Evolutionary conservation across 2,888 invertebrate species (phyloP), one percentile per base, ranked within the genome.

Genomic region (Periphyllus acericola): DNA sequence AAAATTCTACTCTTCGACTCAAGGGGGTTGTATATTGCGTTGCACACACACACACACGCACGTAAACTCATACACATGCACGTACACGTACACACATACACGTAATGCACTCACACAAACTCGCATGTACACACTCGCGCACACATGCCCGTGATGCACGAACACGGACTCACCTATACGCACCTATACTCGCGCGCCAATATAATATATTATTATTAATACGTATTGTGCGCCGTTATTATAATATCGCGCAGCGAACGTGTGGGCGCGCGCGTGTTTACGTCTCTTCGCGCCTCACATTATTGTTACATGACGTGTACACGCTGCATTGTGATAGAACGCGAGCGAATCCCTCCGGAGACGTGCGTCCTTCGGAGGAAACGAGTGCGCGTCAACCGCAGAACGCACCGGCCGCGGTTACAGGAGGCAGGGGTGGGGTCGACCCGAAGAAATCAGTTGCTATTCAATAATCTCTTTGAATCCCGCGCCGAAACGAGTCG

Each of bases 361-460:
- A 36, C 21, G 32, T 4, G 11, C 17, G 78, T 79, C n/a, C 78
- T 9, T 11, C 19, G 25, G 14, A 79, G 25, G 14, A 79, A 34
- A 55, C 55, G 78, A 60, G 60, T 60, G 55, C 55, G 11, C 11
- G 55, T 55, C 25, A 60, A 29, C 29, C 71, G 68, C 60, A 60
- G 21, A 17, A 25, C 1, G 25, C 5, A 3, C 9, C 66, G 66
- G 52, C n/a, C 78, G 55, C n/a, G 4, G 29, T 29, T 4, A 11
- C 46, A 11, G 46, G 46, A 11, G 14, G 14, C 46, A 14, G 46
- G 46, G 5, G 14, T 14, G 46, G 46, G 46, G 14, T 55, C 5
- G 25, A 36, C 32, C n/a, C 29, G 71, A 83, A 80, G 79, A 60
- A 86, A 86, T 86, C 86, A 86, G 86, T 86, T 55, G 36, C 86